phyloP scores from a whole-genome alignment of 1,140 invertebrate genomes.

The Luehdorfia chinensis region DNA sequence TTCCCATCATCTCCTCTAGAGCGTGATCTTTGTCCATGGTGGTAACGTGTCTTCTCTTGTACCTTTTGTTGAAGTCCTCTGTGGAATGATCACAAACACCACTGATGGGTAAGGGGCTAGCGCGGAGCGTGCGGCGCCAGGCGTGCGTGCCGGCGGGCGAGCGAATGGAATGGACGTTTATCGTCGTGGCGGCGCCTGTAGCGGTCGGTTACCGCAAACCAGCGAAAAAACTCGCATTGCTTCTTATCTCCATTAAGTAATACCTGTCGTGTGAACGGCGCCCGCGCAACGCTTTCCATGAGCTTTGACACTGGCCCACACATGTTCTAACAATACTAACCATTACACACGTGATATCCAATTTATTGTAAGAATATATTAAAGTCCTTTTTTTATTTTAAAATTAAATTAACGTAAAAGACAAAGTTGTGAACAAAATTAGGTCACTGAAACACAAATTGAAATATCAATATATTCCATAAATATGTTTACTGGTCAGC shows the following conservation, averaged over 20 bases:
- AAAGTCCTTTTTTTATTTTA: not conserved
- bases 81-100: constrained; percentile 55
- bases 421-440: too few species aligned
- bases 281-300: constrained; percentile 22
- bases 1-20: constrained; percentile 82
- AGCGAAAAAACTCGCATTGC: constrained; percentile 47
- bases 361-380: not conserved
- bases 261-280: constrained; percentile 34
- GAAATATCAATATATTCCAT: too few species aligned
- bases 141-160: constrained; percentile 56
- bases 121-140: constrained; percentile 41
- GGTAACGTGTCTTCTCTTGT: constrained; percentile 17
- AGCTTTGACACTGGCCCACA: not conserved
- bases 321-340: too few species aligned
- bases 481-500: too few species aligned
- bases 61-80: constrained; percentile 32
- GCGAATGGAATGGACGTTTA: constrained; percentile 68
- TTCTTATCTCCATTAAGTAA: constrained; percentile 51
- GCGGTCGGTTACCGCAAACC: constrained; percentile 53
- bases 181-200: constrained; percentile 46
- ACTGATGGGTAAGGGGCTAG: constrained; percentile 38
- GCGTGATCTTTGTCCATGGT: constrained; percentile 81
- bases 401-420: too few species aligned
- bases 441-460: too few species aligned
- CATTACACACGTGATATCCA: too few species aligned